These are phyloP conservation scores for Acanthopagrus latus DNA, from an alignment of 2,797 vertebrate species.

Conservation along the genomic window DNA sequence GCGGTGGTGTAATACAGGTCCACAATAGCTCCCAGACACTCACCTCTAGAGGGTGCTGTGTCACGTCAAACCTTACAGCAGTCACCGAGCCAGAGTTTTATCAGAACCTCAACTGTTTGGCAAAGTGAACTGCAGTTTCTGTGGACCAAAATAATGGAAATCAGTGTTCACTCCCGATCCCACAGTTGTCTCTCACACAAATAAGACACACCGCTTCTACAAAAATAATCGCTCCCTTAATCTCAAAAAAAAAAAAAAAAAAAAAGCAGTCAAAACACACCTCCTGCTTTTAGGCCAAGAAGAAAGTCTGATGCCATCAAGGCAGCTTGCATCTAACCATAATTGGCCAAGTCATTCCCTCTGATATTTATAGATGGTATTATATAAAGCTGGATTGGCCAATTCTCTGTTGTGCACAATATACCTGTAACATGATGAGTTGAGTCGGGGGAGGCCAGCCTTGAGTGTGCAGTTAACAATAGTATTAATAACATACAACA, in stretches of 20 bases:
- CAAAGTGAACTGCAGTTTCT: slow-evolving; percentile 12
- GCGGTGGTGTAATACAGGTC: background rate
- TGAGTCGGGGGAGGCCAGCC: slow-evolving; percentile 68
- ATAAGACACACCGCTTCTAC: background rate
- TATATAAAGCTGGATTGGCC: slow-evolving; percentile 73
- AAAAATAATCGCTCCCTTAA: background rate
- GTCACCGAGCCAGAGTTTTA: too few species aligned
- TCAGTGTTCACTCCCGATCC: background rate
- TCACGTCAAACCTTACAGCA: background rate
- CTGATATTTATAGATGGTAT: slow-evolving; percentile 77
- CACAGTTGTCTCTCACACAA: background rate
- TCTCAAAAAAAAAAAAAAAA: slow-evolving; percentile 11
- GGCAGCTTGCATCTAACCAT: slow-evolving; percentile 62
- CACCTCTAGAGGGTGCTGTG: slow-evolving; percentile 59
- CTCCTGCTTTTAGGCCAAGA: slow-evolving; percentile 16
- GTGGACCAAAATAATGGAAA: background rate
- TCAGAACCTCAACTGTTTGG: background rate
- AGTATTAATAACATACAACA: slow-evolving; percentile 82
- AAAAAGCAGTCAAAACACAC: slow-evolving; percentile 8
- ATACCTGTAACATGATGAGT: slow-evolving; percentile 82
- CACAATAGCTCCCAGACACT: background rate
- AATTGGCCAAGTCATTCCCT: slow-evolving; percentile 70
- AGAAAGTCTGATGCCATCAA: slow-evolving; percentile 23
- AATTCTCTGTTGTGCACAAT: slow-evolving; percentile 75
- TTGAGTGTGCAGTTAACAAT: slow-evolving; percentile 82